Conservation (phyloP, 2,113 vertebrate species). For the Zapus hudsonius region DNA sequence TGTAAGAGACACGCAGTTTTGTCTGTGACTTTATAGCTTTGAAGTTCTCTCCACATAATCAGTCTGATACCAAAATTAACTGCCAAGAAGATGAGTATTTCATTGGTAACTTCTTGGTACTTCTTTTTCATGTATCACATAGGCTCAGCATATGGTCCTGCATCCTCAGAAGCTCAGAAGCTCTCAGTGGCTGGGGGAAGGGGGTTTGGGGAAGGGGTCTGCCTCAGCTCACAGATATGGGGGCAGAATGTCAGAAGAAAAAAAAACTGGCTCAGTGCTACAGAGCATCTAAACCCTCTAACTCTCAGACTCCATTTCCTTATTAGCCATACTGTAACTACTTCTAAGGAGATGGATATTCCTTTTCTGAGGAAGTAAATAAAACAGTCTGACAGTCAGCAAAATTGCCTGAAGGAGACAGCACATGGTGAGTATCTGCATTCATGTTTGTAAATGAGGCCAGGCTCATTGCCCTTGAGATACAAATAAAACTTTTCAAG, state of each 20-base stretch:
- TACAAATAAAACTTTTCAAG: conserved; percentile 86
- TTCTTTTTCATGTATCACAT: not conserved
- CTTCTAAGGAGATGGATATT: conserved; percentile 19
- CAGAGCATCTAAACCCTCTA: not conserved
- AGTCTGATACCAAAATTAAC: conserved; percentile 62
- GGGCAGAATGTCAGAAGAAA: not conserved
- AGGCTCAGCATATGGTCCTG: not conserved
- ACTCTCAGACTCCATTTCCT: not conserved
- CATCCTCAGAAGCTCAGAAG: not conserved
- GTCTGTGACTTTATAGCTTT: conserved; percentile 2
- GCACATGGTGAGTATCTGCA: conserved; percentile 67
- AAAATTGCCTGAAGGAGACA: conserved; percentile 74
- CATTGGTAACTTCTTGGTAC: not conserved
- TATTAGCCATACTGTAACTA: not conserved
- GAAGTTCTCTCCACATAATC: not conserved
- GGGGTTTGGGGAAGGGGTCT: no score
- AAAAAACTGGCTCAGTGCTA: not conserved
- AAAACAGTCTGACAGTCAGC: conserved; percentile 64
- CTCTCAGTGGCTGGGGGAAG: not conserved
- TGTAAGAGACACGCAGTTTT: conserved; percentile 44
- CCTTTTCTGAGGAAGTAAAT: conserved; percentile 72
- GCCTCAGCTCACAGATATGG: not conserved
- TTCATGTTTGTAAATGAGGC: conserved; percentile 84
- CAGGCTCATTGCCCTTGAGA: conserved; percentile 80
- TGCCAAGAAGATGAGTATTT: conserved; percentile 10